Conservation (phyloP, 2,797 vertebrate genomes). For the Protonibea diacanthus region DNA sequence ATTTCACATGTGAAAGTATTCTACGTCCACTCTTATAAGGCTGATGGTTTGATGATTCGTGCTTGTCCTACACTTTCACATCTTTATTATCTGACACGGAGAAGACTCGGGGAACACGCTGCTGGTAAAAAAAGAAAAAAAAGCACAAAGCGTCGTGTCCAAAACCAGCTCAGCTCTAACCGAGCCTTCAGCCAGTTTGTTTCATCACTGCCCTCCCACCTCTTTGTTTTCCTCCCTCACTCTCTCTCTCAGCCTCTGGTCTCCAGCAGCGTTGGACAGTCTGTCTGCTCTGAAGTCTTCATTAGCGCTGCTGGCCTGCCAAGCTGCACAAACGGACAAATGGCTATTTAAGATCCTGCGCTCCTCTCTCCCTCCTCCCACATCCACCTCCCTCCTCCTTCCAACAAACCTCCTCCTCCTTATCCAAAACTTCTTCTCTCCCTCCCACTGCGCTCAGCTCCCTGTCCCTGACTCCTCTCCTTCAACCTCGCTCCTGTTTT, state of each 20-base stretch:
- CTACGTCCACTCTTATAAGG: not conserved
- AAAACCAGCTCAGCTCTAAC: slow-evolving; percentile 30
- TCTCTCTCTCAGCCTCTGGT: slow-evolving; percentile 43
- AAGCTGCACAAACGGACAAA: slow-evolving; percentile 59
- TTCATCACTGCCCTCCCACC: slow-evolving; percentile 54
- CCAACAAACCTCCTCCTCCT: not conserved
- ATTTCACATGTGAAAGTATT: not conserved
- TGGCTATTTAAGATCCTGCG: slow-evolving; percentile 40
- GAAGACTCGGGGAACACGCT: not conserved
- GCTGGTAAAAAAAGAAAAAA: slow-evolving; percentile 2
- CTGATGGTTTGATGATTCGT: slow-evolving; percentile 4
- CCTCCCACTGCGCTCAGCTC: not conserved
- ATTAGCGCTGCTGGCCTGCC: slow-evolving; percentile 64
- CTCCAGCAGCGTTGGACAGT: slow-evolving; percentile 62
- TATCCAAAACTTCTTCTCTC: slow-evolving; percentile 14
- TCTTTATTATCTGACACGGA: slow-evolving; percentile 9
- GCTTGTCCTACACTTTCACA: not conserved
- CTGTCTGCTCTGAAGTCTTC: slow-evolving; percentile 71
- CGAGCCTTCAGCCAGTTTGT: slow-evolving; percentile 45
- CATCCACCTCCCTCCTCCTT: slow-evolving; percentile 3
- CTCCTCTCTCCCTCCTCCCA: slow-evolving; percentile 11
- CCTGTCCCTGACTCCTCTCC: not conserved
- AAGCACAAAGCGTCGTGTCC: slow-evolving; percentile 34
- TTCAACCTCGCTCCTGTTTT: slow-evolving; percentile 11
- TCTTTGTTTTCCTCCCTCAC: slow-evolving; percentile 37